Conservation (phyloP, 2,797 vertebrate genomes). For the Ambastaia sidthimunki region DNA sequence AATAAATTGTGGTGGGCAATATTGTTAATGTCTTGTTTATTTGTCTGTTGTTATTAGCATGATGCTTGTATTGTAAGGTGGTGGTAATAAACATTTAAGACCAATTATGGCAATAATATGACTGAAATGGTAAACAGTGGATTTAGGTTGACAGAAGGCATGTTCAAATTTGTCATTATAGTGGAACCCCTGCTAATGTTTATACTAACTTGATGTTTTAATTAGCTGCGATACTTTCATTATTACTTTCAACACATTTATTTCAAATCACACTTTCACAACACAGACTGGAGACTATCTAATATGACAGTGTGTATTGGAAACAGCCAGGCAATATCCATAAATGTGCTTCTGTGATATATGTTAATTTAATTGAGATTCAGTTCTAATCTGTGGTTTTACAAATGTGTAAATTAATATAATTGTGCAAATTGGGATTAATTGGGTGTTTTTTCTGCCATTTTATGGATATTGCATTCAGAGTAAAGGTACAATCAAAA, state of each 20-base stretch:
- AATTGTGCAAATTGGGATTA: background rate
- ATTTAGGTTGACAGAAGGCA: background rate
- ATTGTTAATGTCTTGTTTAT: slow-evolving; percentile 56
- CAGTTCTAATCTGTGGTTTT: background rate
- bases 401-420: background rate
- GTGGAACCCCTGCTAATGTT: background rate
- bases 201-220: background rate
- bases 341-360: background rate
- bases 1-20: slow-evolving; percentile 73
- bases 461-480: slow-evolving; percentile 7
- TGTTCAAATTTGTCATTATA: background rate
- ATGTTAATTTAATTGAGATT: background rate
- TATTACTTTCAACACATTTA: slow-evolving; percentile 29
- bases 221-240: background rate
- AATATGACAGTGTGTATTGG: background rate
- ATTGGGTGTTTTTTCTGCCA: background rate
- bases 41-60: slow-evolving; percentile 39
- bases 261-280: slow-evolving; percentile 25
- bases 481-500: slow-evolving; percentile 8
- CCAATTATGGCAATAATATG: background rate
- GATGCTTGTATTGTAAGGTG: background rate
- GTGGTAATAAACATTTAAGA: background rate
- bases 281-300: background rate
- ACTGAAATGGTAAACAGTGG: background rate
- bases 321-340: background rate